A percentile compares a stretch with the other conserved stretches of the same genome.
Evolutionary conservation across 2,888 invertebrate genomes (phyloP).

Genomic region (Tenodera sinensis): DNA sequence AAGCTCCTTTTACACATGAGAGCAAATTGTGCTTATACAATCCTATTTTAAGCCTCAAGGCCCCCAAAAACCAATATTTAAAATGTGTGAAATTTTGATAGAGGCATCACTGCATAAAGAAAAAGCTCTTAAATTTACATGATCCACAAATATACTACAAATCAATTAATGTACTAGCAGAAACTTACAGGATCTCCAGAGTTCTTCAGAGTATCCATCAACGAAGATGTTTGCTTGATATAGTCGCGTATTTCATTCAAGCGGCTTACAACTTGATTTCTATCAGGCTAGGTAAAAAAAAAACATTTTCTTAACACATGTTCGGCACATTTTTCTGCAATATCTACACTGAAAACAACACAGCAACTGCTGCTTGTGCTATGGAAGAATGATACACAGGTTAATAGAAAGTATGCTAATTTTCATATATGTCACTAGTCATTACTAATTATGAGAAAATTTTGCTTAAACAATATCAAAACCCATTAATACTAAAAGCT

Average conservation of each 20-base stretch:
- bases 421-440: too few relatives aligned
- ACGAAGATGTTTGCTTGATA: conserved; percentile 64
- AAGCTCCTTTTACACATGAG: too few relatives aligned
- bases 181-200: conserved; percentile 63
- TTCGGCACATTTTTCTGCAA: too few relatives aligned
- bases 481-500: too few relatives aligned
- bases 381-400: too few relatives aligned
- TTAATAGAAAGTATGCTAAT: too few relatives aligned
- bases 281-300: conserved; percentile 48
- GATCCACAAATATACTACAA: not conserved
- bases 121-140: not conserved
- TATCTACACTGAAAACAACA: too few relatives aligned
- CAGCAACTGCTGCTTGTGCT: too few relatives aligned
- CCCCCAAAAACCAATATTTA: not conserved
- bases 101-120: not conserved
- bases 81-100: not conserved
- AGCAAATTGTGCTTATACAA: too few relatives aligned
- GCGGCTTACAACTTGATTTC: conserved; percentile 64
- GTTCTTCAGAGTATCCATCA: conserved; percentile 66
- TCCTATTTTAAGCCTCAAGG: too few relatives aligned
- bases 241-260: conserved; percentile 70
- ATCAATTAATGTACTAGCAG: not conserved
- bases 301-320: not conserved
- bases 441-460: too few relatives aligned
- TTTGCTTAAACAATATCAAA: too few relatives aligned